Evolutionary conservation across 2,797 vertebrate genomes (phyloP).

Genomic region (Syngnathus rostellatus): DNA sequence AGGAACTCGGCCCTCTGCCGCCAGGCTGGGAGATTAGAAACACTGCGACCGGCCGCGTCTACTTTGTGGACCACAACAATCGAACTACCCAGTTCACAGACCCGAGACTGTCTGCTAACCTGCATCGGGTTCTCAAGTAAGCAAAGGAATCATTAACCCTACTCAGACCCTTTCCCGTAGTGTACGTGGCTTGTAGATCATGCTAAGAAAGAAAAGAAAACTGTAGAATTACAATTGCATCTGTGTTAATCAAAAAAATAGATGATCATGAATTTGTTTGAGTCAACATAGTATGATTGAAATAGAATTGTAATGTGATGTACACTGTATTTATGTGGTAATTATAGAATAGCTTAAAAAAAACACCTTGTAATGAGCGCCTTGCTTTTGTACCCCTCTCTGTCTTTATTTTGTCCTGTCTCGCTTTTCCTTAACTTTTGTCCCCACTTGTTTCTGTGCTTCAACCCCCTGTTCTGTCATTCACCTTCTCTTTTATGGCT

Average conservation of each 20-base stretch:
- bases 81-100: slow-evolving; percentile 95
- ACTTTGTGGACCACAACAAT: slow-evolving; percentile 98
- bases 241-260: background rate
- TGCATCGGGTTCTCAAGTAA: slow-evolving; percentile 93
- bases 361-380: background rate
- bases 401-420: slow-evolving; percentile 4
- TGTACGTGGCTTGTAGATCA: background rate
- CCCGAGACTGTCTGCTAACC: slow-evolving; percentile 88
- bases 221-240: background rate
- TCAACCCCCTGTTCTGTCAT: slow-evolving; percentile 17
- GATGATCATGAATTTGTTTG: too few species aligned
- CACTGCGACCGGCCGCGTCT: slow-evolving; percentile 91
- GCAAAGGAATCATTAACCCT: slow-evolving; percentile 30
- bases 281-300: background rate
- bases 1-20: slow-evolving; percentile 92
- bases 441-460: slow-evolving; percentile 19
- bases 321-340: too few species aligned
- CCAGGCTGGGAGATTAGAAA: slow-evolving; percentile 97
- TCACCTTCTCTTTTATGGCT: slow-evolving; percentile 20
- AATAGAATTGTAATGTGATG: background rate
- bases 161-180: background rate
- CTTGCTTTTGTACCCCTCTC: background rate
- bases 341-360: too few species aligned
- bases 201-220: background rate
- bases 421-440: background rate